phyloP scores from a whole-genome alignment of 2,888 invertebrate species.

The Melinaea menophilus region DNA sequence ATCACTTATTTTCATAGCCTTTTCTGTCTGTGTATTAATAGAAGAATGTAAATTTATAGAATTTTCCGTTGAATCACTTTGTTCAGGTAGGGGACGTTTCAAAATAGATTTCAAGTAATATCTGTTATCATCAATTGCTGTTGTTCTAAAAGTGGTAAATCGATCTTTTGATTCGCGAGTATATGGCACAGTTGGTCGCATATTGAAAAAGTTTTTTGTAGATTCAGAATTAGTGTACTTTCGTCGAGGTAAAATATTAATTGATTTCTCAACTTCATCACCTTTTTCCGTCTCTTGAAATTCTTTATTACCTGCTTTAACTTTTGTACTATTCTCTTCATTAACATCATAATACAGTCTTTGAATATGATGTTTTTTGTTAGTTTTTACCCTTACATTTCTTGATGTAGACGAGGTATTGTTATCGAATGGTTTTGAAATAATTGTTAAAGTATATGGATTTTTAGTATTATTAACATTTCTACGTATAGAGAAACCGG shows the following conservation, averaged over 20 bases:
- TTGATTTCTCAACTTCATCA: neutral
- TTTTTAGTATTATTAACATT: slow-evolving; percentile 63
- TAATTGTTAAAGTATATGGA: slow-evolving; percentile 67
- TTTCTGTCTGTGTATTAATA: slow-evolving; percentile 46
- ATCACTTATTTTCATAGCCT: slow-evolving; percentile 30
- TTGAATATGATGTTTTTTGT: slow-evolving; percentile 39
- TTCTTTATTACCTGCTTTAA: slow-evolving; percentile 31
- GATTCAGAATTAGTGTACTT: slow-evolving; percentile 45
- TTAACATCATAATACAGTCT: slow-evolving; percentile 47
- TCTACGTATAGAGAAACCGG: slow-evolving; percentile 71
- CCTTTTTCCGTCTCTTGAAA: neutral
- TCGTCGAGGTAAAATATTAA: slow-evolving; percentile 40
- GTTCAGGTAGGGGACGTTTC: slow-evolving; percentile 52
- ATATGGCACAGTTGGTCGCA: slow-evolving; percentile 38
- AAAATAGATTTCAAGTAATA: slow-evolving; percentile 59
- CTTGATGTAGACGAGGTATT: slow-evolving; percentile 40
- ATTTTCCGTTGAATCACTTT: slow-evolving; percentile 50
- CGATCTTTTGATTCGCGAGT: slow-evolving; percentile 38
- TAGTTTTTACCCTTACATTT: slow-evolving; percentile 32
- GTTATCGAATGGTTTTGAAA: slow-evolving; percentile 60
- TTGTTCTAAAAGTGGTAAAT: slow-evolving; percentile 32
- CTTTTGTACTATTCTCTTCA: slow-evolving; percentile 22
- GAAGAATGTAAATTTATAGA: slow-evolving; percentile 45
- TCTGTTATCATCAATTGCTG: slow-evolving; percentile 45
- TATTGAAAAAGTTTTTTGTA: slow-evolving; percentile 45